Evolutionary conservation across 2,888 invertebrate species (phyloP), one percentile per base, ranked within the genome.

Genomic region (Lumbricus terrestris): DNA sequence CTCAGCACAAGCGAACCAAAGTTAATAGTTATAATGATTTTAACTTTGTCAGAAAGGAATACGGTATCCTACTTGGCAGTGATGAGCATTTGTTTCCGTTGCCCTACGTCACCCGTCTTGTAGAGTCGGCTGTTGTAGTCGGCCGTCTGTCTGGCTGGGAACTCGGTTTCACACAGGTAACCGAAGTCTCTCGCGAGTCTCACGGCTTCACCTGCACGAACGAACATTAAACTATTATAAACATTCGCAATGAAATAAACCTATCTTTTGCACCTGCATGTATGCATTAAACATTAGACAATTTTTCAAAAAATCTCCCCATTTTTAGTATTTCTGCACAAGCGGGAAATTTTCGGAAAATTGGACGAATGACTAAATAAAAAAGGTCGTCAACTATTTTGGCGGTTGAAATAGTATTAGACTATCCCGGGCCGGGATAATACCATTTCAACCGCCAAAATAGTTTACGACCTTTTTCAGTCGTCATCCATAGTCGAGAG

Each of bases 151-250:
- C 98, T 96, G 92, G 99, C 97, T 18, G 99, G 99, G 96, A 99
- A 99, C 96, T 99, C 99, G 42, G 99, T 99, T 96, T 99, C 99
- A 95, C 99, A 99, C 91, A 99, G 98, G 96, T 98, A 98, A 92
- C 98, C 98, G 95, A 99, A 99, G 95, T 99, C 99, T 93, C 99
- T 96, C 90, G 99, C 99, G 95, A 99, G 96, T 95, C 99, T 98
- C 92, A 99, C 98, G 91, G 99, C 98, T 96, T 99, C 99, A 93
- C 98, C 97, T 97, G 93, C 83, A 15, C 23, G 2, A 13, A 20
- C 23, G 3, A 47, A n/a, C 69, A 69, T n/a, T n/a, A 13, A 13
- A 16, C 2, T 20, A 47, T 47, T 3, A 20, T 38, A 13, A 13
- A 38, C 38, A 5, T 38, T 13, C 38, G 38, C 38, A 38, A 38